Conservation (phyloP, 2,888 invertebrate genomes). For the Zaprionus obscuricornis region DNA sequence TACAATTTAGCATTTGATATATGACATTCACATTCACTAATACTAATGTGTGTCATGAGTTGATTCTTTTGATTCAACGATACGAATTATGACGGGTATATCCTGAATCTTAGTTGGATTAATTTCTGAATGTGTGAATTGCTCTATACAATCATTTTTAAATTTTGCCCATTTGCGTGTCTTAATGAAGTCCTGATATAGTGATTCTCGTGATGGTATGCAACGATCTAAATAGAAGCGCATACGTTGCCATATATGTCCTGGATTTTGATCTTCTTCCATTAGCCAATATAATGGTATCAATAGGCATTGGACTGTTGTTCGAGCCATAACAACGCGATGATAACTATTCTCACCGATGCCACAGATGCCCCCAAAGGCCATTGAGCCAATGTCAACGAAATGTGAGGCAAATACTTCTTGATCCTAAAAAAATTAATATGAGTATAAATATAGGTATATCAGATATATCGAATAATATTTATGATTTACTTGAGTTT, state of each 20-base stretch:
- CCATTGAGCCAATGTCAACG: slow-evolving; percentile 81
- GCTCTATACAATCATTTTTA: slow-evolving; percentile 66
- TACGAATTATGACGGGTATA: slow-evolving; percentile 81
- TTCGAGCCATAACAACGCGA: slow-evolving; percentile 88
- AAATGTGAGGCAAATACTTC: slow-evolving; percentile 68
- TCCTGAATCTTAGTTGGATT: slow-evolving; percentile 79
- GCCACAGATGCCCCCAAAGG: slow-evolving; percentile 85
- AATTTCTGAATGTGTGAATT: slow-evolving; percentile 35
- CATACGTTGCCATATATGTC: slow-evolving; percentile 82
- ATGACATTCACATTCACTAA: no score
- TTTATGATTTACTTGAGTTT: no score
- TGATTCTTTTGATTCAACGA: slow-evolving; percentile 68
- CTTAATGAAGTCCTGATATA: slow-evolving; percentile 77
- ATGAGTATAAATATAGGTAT: neutral
- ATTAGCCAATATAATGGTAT: slow-evolving; percentile 89
- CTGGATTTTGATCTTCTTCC: slow-evolving; percentile 84
- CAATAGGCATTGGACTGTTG: slow-evolving; percentile 87
- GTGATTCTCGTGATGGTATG: slow-evolving; percentile 77
- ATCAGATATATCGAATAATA: neutral
- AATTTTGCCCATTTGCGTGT: slow-evolving; percentile 80
- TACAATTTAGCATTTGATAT: neutral
- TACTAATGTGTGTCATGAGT: no score
- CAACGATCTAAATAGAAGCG: slow-evolving; percentile 78
- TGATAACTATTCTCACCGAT: slow-evolving; percentile 88
- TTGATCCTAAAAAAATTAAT: neutral